These are phyloP conservation scores for Procapra przewalskii DNA, from an alignment of 2,113 vertebrate species.

Conservation along the genomic window DNA sequence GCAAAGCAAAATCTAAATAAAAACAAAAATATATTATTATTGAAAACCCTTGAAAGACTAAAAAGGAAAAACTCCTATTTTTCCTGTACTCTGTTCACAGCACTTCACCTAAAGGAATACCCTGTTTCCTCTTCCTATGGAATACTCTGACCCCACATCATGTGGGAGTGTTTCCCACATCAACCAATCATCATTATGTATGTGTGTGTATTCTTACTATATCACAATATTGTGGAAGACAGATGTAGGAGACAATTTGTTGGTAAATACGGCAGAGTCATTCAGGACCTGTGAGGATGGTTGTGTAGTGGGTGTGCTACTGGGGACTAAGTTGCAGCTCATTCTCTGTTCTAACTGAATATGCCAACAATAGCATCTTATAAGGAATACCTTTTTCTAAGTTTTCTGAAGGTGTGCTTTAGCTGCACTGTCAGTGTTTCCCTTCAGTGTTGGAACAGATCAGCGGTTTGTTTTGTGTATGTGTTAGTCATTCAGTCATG, in stretches of 20 bases:
- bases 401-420: neutral
- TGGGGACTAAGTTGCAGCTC: neutral
- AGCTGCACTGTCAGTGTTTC: neutral
- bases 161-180: neutral
- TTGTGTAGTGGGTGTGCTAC: neutral
- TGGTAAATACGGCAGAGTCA: neutral
- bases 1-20: neutral
- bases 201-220: neutral
- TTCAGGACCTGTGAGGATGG: neutral
- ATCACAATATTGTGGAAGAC: neutral
- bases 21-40: neutral
- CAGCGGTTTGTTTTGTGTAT: neutral
- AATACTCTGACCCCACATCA: neutral
- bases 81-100: neutral
- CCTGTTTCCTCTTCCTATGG: neutral
- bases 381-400: neutral
- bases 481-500: neutral
- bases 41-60: neutral
- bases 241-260: neutral
- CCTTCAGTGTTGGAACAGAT: neutral
- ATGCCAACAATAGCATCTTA: neutral
- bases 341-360: neutral
- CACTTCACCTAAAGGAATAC: neutral
- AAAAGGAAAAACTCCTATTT: neutral
- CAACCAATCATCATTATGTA: neutral